Evolutionary conservation across 2,888 invertebrate genomes (phyloP).

Genomic region (Euplagia quadripunctaria): DNA sequence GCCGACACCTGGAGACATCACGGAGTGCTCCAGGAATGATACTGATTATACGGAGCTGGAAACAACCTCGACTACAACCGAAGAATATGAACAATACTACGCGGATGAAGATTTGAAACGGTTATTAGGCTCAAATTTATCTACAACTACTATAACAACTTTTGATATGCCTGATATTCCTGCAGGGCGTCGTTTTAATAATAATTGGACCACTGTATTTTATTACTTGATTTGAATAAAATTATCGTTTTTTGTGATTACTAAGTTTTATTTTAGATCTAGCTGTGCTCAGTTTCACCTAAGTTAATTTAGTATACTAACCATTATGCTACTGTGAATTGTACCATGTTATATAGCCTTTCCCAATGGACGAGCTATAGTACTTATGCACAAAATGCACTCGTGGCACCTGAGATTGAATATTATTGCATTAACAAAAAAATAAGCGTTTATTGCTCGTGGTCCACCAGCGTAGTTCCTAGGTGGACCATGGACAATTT

Average conservation of each 20-base stretch:
- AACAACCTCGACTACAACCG: background rate
- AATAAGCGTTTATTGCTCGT: too few species aligned
- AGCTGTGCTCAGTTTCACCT: background rate
- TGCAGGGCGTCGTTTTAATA: background rate
- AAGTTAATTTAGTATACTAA: too few species aligned
- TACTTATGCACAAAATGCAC: too few species aligned
- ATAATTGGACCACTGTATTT: constrained; percentile 22
- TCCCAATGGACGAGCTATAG: too few species aligned
- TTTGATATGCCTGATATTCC: background rate
- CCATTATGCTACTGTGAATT: too few species aligned
- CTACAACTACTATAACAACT: background rate
- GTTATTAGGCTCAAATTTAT: background rate
- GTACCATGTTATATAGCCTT: too few species aligned
- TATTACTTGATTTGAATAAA: constrained; percentile 20
- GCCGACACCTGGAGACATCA: constrained; percentile 70
- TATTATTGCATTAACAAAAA: too few species aligned
- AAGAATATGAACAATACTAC: background rate
- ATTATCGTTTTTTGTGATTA: background rate
- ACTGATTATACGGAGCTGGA: constrained; percentile 19
- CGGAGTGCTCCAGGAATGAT: constrained; percentile 71
- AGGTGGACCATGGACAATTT: too few species aligned
- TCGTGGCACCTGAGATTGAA: too few species aligned
- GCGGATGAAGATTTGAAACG: background rate
- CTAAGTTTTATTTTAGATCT: background rate
- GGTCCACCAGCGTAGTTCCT: too few species aligned